Conservation (phyloP, 2,888 invertebrate genomes). For the Diabrotica balteata region DNA sequence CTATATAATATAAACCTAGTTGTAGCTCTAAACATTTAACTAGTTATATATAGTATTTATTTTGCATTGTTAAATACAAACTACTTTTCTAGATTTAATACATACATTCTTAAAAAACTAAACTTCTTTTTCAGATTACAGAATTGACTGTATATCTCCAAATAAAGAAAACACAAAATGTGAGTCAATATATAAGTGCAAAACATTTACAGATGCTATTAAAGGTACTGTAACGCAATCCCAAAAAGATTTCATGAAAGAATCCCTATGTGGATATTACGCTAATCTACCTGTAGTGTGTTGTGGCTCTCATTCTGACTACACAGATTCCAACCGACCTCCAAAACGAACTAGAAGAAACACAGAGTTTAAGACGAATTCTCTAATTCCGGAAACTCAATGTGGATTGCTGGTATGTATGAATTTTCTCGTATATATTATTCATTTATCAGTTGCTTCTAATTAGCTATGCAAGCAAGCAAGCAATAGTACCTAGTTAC, state of each 20-base stretch:
- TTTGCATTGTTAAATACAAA: too few relatives aligned
- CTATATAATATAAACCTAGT: too few relatives aligned
- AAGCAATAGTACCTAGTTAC: too few relatives aligned
- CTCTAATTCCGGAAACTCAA: conserved; percentile 39
- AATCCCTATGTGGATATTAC: conserved; percentile 66
- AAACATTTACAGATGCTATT: conserved; percentile 57
- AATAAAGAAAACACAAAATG: conserved; percentile 60
- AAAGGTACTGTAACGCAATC: conserved; percentile 43
- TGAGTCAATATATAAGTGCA: conserved; percentile 63
- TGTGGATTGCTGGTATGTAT: not conserved
- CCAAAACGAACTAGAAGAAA: not conserved
- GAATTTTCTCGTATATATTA: too few relatives aligned
- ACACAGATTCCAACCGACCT: not conserved
- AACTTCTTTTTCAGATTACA: conserved; percentile 37
- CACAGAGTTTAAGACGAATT: conserved; percentile 24
- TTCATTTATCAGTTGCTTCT: too few relatives aligned
- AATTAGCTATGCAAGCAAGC: too few relatives aligned
- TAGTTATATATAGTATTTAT: too few relatives aligned
- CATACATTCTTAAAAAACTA: not conserved
- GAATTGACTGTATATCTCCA: conserved; percentile 62
- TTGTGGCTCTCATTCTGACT: conserved; percentile 57
- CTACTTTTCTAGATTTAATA: too few relatives aligned
- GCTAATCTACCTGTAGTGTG: conserved; percentile 53
- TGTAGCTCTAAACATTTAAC: too few relatives aligned
- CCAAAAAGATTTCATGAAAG: conserved; percentile 57